Base-by-base conservation (phyloP, 2,113 vertebrate species). In the Pica pica region DNA sequence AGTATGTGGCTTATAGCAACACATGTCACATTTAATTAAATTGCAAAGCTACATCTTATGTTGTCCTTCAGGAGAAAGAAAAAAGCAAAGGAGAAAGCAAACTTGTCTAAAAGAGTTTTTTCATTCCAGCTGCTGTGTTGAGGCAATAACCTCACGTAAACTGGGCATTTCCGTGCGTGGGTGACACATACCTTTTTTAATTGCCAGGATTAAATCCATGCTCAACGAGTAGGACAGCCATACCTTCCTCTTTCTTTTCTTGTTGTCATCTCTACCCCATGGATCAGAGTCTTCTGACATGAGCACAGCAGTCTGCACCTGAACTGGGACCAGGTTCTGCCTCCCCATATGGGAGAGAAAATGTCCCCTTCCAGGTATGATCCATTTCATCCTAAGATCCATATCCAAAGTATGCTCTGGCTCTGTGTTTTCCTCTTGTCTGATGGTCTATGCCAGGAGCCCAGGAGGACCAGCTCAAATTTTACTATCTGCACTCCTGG, bases 1-100 rank as follows among this genome's bases (percentile, higher is more conserved):
- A 96, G 78, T 63, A 86, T 76, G 85, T 95, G 79, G 91, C 92
- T 97, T 94, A 90, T 89, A 96, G 92, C 94, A 95, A 95, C 92
- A 95, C 28, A 18, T 93, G 95, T 94, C 96, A 95, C 65, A n/a
- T 95, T 86, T 90, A 85, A 97, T 97, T 92, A 93, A 86, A 93
- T 88, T 89, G 70, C 65, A 95, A 67, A 71, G 44, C 63, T 90
- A 16, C 74, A 78, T 95, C 92, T 94, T 91, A 59, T 21, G 52
- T 85, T 94, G 93, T 95, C 90, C 88, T 97, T 96, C 90, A 94
- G 97, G 81, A 97, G 71, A 83, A 85, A 61, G 83, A 68, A 90
- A 86, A 93, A 86, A 75, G 6, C 9, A 1, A 83, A 46, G 37
- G 23, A 92, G 90, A 90, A 90, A 56, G 96, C 59, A 86, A 87